phyloP scores from a whole-genome alignment of 1,140 invertebrate genomes.

The Achatina immaculata region DNA sequence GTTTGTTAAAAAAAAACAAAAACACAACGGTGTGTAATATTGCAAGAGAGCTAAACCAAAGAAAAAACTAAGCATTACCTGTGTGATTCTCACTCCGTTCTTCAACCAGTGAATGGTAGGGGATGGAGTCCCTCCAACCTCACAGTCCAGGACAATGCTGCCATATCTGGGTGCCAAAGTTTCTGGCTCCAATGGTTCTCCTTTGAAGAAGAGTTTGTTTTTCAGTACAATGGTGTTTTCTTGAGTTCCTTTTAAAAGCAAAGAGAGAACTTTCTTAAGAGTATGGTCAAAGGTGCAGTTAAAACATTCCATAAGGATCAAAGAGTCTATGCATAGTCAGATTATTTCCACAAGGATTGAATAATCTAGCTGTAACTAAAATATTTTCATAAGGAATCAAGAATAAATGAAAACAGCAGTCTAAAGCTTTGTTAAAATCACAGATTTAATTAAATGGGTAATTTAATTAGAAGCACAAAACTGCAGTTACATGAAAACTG shows the following conservation, averaged over 20 bases:
- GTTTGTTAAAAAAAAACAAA: no score
- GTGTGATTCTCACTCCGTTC: constrained; percentile 67
- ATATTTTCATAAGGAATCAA: background rate
- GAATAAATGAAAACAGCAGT: background rate
- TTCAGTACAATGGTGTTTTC: background rate
- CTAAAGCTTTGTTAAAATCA: no score
- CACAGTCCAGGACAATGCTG: constrained; percentile 70
- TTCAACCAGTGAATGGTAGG: constrained; percentile 75
- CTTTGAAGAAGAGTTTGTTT: background rate
- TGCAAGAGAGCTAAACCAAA: no score
- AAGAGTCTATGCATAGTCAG: no score
- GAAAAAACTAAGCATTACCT: no score
- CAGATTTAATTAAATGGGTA: no score
- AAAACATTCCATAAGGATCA: background rate
- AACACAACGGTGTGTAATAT: no score
- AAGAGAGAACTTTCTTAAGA: background rate
- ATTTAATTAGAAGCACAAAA: no score
- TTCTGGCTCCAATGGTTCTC: background rate
- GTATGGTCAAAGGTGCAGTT: background rate
- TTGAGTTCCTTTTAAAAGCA: background rate
- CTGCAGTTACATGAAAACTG: no score
- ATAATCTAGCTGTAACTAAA: no score
- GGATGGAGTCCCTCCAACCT: constrained; percentile 72
- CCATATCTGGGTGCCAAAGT: constrained; percentile 43
- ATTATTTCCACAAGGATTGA: no score